Percentiles rank a stretch among this genome's conserved stretches.
These are phyloP conservation scores for Quadriops clusia DNA, from an alignment of 2,888 invertebrate genomes.

Conservation along the genomic window DNA sequence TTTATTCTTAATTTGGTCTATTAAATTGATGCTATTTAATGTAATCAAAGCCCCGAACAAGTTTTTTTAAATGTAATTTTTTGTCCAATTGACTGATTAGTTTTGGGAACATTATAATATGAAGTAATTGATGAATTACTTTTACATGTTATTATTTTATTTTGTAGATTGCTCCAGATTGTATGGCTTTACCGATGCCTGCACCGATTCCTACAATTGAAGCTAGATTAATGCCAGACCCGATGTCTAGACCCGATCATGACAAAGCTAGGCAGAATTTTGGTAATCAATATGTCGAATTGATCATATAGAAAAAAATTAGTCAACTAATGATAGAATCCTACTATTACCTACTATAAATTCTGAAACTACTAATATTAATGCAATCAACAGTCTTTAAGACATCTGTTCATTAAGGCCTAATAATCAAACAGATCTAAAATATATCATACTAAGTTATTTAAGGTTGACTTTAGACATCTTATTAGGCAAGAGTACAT, in stretches of 20 bases:
- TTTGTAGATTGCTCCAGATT: constrained; percentile 34
- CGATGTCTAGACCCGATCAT: constrained; percentile 26
- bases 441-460: constrained; percentile 16
- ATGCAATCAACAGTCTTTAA: constrained; percentile 13
- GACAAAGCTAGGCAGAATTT: constrained; percentile 28
- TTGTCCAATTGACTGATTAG: no score
- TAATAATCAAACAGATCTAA: constrained; percentile 17
- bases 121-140: constrained; percentile 1
- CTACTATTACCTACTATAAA: no score
- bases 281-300: constrained; percentile 32
- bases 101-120: no score
- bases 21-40: no score
- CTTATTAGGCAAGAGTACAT: constrained; percentile 14
- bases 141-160: constrained; percentile 2
- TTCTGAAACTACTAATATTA: no score
- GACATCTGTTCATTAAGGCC: constrained; percentile 18
- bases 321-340: constrained; percentile 10
- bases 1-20: no score
- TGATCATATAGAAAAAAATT: constrained; percentile 26
- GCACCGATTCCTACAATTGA: constrained; percentile 27
- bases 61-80: no score
- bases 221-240: constrained; percentile 27
- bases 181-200: constrained; percentile 29
- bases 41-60: constrained; percentile 1
- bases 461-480: constrained; percentile 6